Conservation (phyloP, 1,140 invertebrate species). For the Stegodyphus dumicola region DNA sequence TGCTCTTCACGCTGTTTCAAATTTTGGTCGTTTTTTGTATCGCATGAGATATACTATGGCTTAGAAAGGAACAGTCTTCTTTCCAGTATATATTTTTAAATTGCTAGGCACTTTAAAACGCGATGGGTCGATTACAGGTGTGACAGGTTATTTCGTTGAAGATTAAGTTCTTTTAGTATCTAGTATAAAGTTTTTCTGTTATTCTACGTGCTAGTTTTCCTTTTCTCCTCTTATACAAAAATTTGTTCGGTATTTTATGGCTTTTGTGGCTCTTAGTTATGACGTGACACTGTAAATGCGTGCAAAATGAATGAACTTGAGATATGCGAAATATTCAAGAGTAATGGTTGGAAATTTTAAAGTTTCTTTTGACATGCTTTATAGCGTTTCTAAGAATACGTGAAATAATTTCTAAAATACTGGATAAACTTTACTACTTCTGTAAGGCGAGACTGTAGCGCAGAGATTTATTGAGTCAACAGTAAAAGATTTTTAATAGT, state of each 20-base stretch:
- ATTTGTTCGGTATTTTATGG: slow-evolving; percentile 33
- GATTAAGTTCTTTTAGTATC: slow-evolving; percentile 46
- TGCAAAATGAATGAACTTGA: slow-evolving; percentile 38
- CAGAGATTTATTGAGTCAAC: too few species aligned
- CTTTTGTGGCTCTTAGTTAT: slow-evolving; percentile 26
- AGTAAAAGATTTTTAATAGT: too few species aligned
- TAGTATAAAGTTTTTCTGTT: slow-evolving; percentile 28
- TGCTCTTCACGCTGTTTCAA: background rate
- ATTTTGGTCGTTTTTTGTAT: slow-evolving; percentile 15
- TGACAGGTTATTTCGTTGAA: slow-evolving; percentile 57
- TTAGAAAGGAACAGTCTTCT: slow-evolving; percentile 15
- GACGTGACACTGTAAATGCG: slow-evolving; percentile 27
- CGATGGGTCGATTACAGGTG: slow-evolving; percentile 55
- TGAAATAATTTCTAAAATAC: too few species aligned
- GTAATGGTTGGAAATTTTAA: slow-evolving; percentile 20
- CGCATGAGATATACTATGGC: background rate
- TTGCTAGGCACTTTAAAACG: slow-evolving; percentile 48
- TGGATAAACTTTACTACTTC: too few species aligned
- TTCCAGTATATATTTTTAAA: slow-evolving; percentile 53
- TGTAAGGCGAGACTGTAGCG: too few species aligned
- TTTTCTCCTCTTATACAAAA: slow-evolving; percentile 16
- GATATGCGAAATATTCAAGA: slow-evolving; percentile 43
- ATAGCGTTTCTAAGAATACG: too few species aligned
- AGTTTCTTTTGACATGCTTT: too few species aligned
- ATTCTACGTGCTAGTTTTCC: background rate